These are phyloP conservation scores for Diarsia dahlii DNA, from an alignment of 2,888 invertebrate genomes.

Conservation along the genomic window DNA sequence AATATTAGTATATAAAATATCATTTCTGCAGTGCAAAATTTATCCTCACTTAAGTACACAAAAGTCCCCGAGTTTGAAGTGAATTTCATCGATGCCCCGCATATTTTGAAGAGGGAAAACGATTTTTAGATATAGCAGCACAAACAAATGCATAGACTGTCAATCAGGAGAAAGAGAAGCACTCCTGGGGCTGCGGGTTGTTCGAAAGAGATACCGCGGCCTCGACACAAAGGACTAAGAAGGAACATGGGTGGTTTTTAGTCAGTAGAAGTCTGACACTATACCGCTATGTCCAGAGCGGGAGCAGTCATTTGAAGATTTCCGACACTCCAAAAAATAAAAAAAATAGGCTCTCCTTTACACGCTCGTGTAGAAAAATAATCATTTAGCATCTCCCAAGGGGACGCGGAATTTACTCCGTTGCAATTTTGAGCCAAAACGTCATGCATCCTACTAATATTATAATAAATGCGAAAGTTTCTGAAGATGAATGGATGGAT, in stretches of 20 bases:
- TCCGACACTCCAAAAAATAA: too few relatives aligned
- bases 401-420: not conserved
- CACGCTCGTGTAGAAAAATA: fast-evolving
- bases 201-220: too few relatives aligned
- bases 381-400: not conserved
- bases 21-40: not conserved
- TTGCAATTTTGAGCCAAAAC: not conserved
- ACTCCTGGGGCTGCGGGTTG: too few relatives aligned
- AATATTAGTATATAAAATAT: too few relatives aligned
- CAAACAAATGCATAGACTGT: not conserved
- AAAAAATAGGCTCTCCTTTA: not conserved
- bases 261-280: too few relatives aligned
- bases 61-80: not conserved
- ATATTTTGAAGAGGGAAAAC: not conserved
- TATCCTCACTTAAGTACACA: not conserved
- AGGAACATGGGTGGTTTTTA: too few relatives aligned
- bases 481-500: too few relatives aligned
- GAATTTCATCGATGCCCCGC: not conserved
- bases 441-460: too few relatives aligned
- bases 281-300: too few relatives aligned
- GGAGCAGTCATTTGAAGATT: too few relatives aligned
- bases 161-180: not conserved
- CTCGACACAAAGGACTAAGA: too few relatives aligned
- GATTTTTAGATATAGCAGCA: not conserved
- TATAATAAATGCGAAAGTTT: too few relatives aligned